Evolutionary conservation across 2,888 invertebrate genomes (phyloP).

Genomic region (Himalopsyche tibetana): DNA sequence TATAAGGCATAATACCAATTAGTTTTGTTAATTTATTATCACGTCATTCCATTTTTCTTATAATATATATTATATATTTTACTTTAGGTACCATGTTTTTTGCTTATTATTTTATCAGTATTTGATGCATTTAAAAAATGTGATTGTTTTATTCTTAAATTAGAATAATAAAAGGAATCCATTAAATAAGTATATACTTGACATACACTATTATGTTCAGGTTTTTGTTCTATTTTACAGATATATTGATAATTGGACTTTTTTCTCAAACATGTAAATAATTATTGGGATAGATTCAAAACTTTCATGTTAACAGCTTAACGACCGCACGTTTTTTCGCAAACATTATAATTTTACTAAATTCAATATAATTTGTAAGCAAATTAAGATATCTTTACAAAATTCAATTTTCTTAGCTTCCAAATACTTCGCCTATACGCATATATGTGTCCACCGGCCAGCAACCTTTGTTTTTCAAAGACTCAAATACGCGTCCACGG

Average conservation of each 20-base stretch:
- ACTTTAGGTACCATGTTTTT: background rate
- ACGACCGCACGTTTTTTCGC: too few species aligned
- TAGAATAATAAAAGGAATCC: background rate
- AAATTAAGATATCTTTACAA: too few species aligned
- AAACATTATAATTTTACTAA: too few species aligned
- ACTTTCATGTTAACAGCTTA: too few species aligned
- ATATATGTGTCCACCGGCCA: too few species aligned
- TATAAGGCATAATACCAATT: background rate
- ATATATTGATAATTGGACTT: background rate
- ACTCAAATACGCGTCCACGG: too few species aligned
- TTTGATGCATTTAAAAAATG: slow-evolving; percentile 24
- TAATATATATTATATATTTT: background rate
- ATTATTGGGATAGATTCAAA: too few species aligned
- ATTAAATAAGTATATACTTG: background rate
- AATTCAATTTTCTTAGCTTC: too few species aligned
- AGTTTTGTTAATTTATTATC: background rate
- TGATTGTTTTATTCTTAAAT: slow-evolving; percentile 26
- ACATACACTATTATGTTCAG: background rate
- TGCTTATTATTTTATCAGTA: slow-evolving; percentile 25
- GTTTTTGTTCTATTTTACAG: background rate
- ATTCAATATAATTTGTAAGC: too few species aligned
- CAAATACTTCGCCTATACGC: too few species aligned
- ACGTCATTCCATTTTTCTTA: slow-evolving; percentile 20
- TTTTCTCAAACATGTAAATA: background rate
- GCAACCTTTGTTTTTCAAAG: too few species aligned